Percentiles rank a stretch among this genome's conserved stretches.
These are phyloP conservation scores for Xerus rutilus DNA, from an alignment of 2,797 vertebrate genomes.

Conservation along the genomic window DNA sequence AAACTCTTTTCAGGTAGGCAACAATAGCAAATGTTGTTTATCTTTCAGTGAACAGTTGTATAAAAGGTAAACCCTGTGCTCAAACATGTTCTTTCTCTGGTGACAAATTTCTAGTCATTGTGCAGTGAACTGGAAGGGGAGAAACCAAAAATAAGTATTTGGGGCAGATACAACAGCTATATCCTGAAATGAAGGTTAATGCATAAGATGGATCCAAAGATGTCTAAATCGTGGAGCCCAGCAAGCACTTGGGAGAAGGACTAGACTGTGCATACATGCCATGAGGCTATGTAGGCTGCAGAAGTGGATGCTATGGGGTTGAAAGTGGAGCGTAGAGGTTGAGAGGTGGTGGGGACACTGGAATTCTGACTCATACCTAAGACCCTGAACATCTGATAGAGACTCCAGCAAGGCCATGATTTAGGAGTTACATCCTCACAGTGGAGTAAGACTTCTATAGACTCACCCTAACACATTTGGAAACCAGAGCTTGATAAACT, in stretches of 20 bases:
- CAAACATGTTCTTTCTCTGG: not conserved
- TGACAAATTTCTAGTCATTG: not conserved
- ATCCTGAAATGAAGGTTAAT: not conserved
- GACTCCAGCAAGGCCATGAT: not conserved
- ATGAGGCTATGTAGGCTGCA: accelerated
- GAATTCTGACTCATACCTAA: not conserved
- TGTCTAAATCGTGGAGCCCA: no score
- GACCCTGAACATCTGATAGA: not conserved
- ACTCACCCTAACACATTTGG: not conserved
- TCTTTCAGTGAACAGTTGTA: not conserved
- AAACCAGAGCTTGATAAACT: not conserved
- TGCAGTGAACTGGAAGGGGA: not conserved
- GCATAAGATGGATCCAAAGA: not conserved
- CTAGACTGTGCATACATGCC: not conserved
- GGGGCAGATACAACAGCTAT: not conserved
- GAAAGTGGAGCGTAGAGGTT: not conserved
- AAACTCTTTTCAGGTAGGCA: not conserved
- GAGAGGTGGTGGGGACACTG: no score
- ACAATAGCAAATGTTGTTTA: not conserved
- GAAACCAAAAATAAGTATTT: not conserved
- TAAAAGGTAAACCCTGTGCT: not conserved
- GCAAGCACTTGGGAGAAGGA: not conserved
- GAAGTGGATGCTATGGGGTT: not conserved
- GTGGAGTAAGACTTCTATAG: not conserved
- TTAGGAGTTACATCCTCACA: not conserved